phyloP scores from a whole-genome alignment of 2,888 invertebrate genomes.

The Bursaphelenchus okinawaensis region DNA sequence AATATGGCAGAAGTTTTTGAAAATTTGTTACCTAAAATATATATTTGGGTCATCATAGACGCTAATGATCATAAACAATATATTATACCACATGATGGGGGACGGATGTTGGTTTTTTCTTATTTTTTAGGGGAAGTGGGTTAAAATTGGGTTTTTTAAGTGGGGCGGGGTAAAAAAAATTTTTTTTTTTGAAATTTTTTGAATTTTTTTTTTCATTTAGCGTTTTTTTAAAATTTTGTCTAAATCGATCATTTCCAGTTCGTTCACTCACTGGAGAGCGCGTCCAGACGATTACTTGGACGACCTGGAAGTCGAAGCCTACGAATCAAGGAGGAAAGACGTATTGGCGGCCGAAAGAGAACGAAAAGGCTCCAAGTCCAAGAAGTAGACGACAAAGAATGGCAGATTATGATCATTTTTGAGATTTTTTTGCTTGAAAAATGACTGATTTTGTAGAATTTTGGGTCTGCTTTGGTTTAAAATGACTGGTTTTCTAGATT shows the following conservation, averaged over 20 bases:
- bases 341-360: not conserved
- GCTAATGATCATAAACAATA: too few relatives aligned
- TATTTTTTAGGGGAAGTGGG: not conserved
- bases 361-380: not conserved
- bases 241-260: slow-evolving; percentile 17
- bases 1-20: too few relatives aligned
- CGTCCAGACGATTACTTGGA: slow-evolving; percentile 11
- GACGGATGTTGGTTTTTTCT: too few relatives aligned
- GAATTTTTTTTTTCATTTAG: not conserved
- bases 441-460: too few relatives aligned
- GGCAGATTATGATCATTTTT: not conserved
- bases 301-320: slow-evolving; percentile 32
- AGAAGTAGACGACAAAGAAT: not conserved
- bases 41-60: too few relatives aligned
- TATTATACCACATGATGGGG: not conserved
- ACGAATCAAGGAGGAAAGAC: slow-evolving; percentile 35
- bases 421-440: not conserved
- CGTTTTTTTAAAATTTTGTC: not conserved
- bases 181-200: slow-evolving; percentile 8
- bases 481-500: too few relatives aligned
- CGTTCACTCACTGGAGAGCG: slow-evolving; percentile 28
- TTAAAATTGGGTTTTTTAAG: not conserved
- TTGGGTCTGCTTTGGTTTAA: too few relatives aligned
- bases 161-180: not conserved
- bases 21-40: too few relatives aligned